phyloP scores from a whole-genome alignment of 2,888 invertebrate species.

The Synanthedon andrenaeformis region DNA sequence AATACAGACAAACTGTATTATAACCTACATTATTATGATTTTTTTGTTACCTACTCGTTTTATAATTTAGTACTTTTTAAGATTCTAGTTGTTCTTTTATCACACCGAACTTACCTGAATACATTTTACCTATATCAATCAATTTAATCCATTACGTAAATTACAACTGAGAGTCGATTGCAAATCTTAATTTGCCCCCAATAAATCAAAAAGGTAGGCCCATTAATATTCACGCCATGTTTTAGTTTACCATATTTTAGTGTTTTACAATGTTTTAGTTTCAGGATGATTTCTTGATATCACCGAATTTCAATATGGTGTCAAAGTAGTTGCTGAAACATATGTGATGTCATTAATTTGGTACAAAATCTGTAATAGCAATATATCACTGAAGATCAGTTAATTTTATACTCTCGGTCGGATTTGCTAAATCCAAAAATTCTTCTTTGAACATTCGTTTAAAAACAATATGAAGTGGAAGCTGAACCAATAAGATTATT shows the following conservation, averaged over 20 bases:
- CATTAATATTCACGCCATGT: slow-evolving; percentile 22
- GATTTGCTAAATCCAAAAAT: too few species aligned
- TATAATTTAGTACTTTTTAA: background rate
- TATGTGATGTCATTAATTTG: too few species aligned
- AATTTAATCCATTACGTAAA: slow-evolving; percentile 1
- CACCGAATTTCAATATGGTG: too few species aligned
- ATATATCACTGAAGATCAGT: too few species aligned
- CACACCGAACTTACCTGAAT: background rate
- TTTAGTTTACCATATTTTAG: background rate
- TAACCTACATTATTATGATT: background rate
- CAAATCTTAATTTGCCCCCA: slow-evolving; percentile 23
- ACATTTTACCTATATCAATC: background rate
- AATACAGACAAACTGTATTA: background rate
- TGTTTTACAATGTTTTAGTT: slow-evolving; percentile 4
- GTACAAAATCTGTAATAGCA: too few species aligned
- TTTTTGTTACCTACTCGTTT: background rate
- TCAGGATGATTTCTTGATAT: slow-evolving; percentile 3
- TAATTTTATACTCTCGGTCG: too few species aligned
- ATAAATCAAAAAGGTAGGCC: slow-evolving; percentile 33
- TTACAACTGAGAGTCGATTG: slow-evolving; percentile 18
- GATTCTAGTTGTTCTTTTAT: background rate
- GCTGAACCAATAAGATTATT: too few species aligned
- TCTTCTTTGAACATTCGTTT: too few species aligned
- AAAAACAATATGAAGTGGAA: too few species aligned
- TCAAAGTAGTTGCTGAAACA: too few species aligned